Evolutionary conservation across 2,888 invertebrate species (phyloP).

Genomic region (Pilophorus perplexus): DNA sequence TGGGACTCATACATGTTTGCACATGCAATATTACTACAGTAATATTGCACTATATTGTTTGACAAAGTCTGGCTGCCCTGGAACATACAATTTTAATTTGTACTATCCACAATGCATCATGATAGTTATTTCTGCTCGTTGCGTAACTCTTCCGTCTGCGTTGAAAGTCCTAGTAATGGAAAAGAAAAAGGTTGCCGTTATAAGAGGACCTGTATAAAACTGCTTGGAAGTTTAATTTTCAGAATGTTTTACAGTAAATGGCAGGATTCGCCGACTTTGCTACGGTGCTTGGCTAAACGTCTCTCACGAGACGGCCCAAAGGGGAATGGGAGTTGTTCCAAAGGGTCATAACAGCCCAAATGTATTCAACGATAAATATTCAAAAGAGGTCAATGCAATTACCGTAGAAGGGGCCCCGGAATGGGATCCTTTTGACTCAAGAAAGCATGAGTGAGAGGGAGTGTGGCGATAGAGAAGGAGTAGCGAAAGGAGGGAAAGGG

Average conservation of each 20-base stretch:
- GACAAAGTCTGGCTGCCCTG: too few relatives aligned
- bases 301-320: conserved; percentile 1
- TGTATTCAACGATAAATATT: conserved; percentile 40
- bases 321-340: conserved; percentile 15
- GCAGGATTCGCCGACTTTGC: conserved; percentile 7
- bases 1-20: too few relatives aligned
- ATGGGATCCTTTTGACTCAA: conserved; percentile 17
- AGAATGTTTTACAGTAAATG: conserved; percentile 32
- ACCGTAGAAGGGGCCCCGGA: conserved; percentile 18
- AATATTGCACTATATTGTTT: too few relatives aligned
- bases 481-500: too few relatives aligned
- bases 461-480: background rate
- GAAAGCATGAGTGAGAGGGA: background rate
- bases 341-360: conserved; percentile 35
- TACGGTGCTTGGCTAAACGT: conserved; percentile 24
- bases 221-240: conserved; percentile 5
- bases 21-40: too few relatives aligned
- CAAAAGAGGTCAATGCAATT: conserved; percentile 40
- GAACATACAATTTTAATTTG: too few relatives aligned
- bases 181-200: too few relatives aligned
- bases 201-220: too few relatives aligned
- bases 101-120: too few relatives aligned
- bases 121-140: too few relatives aligned
- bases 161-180: too few relatives aligned
- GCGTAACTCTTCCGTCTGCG: too few relatives aligned